Conservation (phyloP, 1,140 invertebrate genomes). For the Muscidifurax raptorellus region DNA sequence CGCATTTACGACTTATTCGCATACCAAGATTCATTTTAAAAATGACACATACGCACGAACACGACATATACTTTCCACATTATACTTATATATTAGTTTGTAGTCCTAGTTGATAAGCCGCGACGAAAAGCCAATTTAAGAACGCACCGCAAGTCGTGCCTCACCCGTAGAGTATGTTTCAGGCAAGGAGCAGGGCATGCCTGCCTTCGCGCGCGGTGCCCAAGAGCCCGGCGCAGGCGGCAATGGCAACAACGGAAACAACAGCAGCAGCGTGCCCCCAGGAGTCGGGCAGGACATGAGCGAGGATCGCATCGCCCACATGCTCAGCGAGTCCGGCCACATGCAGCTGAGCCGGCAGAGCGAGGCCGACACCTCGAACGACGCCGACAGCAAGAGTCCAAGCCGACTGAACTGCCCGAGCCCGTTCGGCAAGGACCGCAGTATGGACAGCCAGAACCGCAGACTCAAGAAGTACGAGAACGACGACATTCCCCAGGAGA, state of each 20-base stretch:
- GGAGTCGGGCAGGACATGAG: conserved; percentile 82
- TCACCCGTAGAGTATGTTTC: conserved; percentile 78
- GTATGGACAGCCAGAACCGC: conserved; percentile 80
- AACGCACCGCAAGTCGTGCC: conserved; percentile 71
- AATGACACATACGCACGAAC: too few relatives aligned
- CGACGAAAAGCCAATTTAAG: conserved; percentile 43
- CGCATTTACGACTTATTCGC: neutral
- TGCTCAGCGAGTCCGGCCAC: conserved; percentile 92
- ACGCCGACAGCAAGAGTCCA: conserved; percentile 84
- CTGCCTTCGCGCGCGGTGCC: conserved; percentile 83
- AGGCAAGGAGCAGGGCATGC: conserved; percentile 88
- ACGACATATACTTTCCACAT: too few relatives aligned
- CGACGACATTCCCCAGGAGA: conserved; percentile 97
- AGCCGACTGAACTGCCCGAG: conserved; percentile 83
- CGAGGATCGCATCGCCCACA: conserved; percentile 95
- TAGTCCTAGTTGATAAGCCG: conserved; percentile 28
- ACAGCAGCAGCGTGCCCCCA: conserved; percentile 41
- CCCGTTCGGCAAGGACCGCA: conserved; percentile 81
- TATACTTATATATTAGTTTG: neutral
- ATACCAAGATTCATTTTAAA: neutral
- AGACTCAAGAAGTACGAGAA: conserved; percentile 91
- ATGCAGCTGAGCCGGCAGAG: conserved; percentile 64
- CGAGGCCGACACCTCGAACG: conserved; percentile 68
- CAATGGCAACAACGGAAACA: neutral
- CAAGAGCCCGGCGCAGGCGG: conserved; percentile 76